Evolutionary conservation across 2,797 vertebrate genomes (phyloP).

Genomic region (Parotocinclus haroldoi): DNA sequence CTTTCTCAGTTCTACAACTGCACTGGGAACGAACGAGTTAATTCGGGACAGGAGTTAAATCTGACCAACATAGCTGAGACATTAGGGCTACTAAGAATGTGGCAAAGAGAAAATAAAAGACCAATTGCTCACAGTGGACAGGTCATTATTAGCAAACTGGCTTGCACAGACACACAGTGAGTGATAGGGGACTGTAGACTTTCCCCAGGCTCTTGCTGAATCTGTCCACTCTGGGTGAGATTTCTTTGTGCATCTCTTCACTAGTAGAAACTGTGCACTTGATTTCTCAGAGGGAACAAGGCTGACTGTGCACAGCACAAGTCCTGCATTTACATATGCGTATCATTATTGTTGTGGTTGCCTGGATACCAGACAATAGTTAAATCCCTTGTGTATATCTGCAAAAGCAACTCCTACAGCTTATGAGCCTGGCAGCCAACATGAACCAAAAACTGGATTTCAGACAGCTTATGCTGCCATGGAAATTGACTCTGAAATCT

Average conservation of each 20-base stretch:
- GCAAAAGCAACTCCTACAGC: conserved; percentile 37
- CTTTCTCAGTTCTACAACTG: conserved; percentile 23
- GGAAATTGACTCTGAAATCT: conserved; percentile 19
- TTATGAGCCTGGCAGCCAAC: conserved; percentile 21
- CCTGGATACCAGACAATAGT: conserved; percentile 48
- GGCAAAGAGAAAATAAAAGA: conserved; percentile 33
- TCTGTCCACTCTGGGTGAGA: conserved; percentile 15
- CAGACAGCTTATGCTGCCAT: conserved; percentile 25
- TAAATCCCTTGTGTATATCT: conserved; percentile 47
- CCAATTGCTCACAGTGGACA: conserved; percentile 42
- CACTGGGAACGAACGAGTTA: not conserved
- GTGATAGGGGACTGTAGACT: conserved; percentile 37
- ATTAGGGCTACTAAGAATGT: conserved; percentile 10
- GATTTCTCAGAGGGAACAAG: conserved; percentile 29
- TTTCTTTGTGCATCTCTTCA: conserved; percentile 20
- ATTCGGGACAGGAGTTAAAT: conserved; percentile 27
- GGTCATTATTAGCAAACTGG: conserved; percentile 48
- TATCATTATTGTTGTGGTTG: conserved; percentile 53
- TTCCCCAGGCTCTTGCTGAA: conserved; percentile 31
- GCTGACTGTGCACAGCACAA: conserved; percentile 19
- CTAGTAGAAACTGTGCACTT: conserved; percentile 39
- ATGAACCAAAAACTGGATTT: conserved; percentile 24
- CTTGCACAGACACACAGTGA: conserved; percentile 40
- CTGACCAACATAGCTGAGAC: not conserved
- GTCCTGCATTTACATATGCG: conserved; percentile 46